These are phyloP conservation scores for Hipposideros larvatus DNA, from an alignment of 2,797 vertebrate species.

Conservation along the genomic window DNA sequence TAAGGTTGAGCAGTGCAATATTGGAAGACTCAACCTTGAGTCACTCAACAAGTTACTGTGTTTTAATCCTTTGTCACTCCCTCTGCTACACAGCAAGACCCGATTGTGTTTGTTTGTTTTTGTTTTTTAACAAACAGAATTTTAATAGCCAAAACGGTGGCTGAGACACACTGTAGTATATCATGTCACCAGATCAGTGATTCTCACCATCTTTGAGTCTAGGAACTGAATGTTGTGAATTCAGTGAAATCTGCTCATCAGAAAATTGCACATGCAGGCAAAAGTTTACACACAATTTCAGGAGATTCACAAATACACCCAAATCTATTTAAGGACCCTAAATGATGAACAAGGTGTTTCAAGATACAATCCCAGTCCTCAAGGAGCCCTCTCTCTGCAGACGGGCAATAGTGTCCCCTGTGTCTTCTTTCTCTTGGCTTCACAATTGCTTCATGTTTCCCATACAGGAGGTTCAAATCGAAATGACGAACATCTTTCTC, in stretches of 20 bases:
- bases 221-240: neutral
- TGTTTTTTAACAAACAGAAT: neutral
- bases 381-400: neutral
- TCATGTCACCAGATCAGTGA: neutral
- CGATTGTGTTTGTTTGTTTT: neutral
- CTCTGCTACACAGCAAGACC: neutral
- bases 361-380: neutral
- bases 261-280: neutral
- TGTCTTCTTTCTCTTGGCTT: neutral
- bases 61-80: neutral
- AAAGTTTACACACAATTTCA: neutral
- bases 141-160: neutral
- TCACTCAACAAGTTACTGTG: neutral
- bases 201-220: neutral
- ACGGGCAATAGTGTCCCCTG: fast-evolving
- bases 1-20: neutral
- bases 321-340: neutral
- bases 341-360: neutral
- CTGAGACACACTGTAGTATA: neutral
- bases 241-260: neutral
- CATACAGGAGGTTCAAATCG: neutral
- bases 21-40: neutral
- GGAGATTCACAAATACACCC: neutral
- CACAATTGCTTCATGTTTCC: neutral
- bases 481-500: neutral